Base-by-base conservation (phyloP, 2,888 invertebrate genomes). In the Callyntrura guangdongensis region DNA sequence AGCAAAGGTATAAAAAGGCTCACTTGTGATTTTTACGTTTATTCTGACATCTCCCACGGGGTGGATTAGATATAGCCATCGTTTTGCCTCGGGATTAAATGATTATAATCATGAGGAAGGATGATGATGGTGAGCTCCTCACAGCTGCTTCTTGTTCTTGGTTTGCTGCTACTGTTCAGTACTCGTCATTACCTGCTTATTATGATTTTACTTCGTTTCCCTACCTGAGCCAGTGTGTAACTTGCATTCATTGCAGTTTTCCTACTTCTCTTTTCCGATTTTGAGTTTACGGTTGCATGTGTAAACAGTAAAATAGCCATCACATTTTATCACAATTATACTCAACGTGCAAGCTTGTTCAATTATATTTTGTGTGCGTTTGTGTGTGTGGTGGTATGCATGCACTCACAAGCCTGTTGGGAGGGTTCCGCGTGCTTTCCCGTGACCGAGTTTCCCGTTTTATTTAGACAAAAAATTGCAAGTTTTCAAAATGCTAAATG, bases 31-130 rank as follows among this genome's bases (percentile, higher is more conserved):
- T 86, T 36, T 86, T 90, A 86, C 90, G 82, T 90, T 77, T 79
- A 36, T 49, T 86, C 90, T 90, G 90, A 90, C 90, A 90, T 90
- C 86, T 90, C 90, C 86, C 90, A 90, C 25, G 59, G 90, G 90
- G 90, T 69, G 67, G 53, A 90, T 81, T 86, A 90, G 90, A 90
- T 81, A 90, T 86, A 85, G 53, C 56, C 69, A 84, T 81, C 79
- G 69, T 81, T 53, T 86, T 83, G 74, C 90, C 83, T 59, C 53
- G 72, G 90, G 83, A 83, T 83, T 90, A 79, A 87, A 88, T 79
- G 87, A 88, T 88, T 88, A 84, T 91, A 53, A 87, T 87, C 83
- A 90, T 69, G 87, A 77, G 82, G 82, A 64, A 17, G 17, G 61
- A 79, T 53, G 64, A 20, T 61, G 86, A 86, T 77, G 69, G 36